Percentiles rank a stretch among this genome's conserved stretches.
Conservation (phyloP, 2,888 invertebrate species). For the Oasisia sp. region DNA sequence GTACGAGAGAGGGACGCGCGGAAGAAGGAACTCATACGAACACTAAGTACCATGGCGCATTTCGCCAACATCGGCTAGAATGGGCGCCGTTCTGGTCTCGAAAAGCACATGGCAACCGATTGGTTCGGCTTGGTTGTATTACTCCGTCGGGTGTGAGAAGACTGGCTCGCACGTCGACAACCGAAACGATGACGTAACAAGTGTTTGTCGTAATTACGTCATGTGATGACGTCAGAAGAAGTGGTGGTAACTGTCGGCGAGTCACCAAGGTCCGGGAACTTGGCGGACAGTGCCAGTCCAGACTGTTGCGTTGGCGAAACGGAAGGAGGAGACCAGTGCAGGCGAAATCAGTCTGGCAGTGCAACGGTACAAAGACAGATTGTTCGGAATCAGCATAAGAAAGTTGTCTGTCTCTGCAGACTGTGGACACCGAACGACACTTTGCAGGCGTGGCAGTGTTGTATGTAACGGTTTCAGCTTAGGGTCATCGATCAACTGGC, state of each 20-base stretch:
- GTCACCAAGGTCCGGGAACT: not conserved
- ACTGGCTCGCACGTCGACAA: not conserved
- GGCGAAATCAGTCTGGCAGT: not conserved
- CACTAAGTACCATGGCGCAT: not conserved
- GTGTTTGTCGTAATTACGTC: not conserved
- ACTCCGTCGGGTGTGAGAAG: not conserved
- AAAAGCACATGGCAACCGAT: not conserved
- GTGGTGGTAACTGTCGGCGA: not conserved
- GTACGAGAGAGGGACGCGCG: not conserved
- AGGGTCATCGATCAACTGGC: not conserved
- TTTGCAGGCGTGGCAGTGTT: not conserved
- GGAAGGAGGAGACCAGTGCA: not conserved
- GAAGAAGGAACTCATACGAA: not conserved
- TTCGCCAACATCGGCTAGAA: not conserved
- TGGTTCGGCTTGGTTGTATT: not conserved
- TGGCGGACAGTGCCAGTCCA: not conserved
- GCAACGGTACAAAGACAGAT: not conserved
- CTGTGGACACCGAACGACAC: not conserved
- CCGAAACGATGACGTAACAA: not conserved
- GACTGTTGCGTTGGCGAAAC: not conserved
- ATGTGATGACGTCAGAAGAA: not conserved
- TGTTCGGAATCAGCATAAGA: not conserved
- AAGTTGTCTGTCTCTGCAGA: not conserved
- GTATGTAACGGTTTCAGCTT: not conserved
- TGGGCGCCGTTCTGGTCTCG: not conserved